These are phyloP conservation scores for Phenacoccus solenopsis DNA, from an alignment of 1,140 invertebrate genomes.

Conservation along the genomic window DNA sequence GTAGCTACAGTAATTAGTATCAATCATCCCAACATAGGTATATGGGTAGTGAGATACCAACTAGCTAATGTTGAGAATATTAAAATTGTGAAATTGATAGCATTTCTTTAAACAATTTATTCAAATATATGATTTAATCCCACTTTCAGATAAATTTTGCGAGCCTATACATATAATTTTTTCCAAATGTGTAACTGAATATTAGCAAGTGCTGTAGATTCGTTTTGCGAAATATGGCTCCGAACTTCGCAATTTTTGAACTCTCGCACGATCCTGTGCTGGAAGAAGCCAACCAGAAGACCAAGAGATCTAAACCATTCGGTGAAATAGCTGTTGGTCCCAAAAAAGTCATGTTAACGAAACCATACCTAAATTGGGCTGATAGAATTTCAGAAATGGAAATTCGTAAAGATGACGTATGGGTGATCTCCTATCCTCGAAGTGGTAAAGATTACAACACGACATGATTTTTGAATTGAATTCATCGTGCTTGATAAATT, in stretches of 20 bases:
- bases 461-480: background rate
- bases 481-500: background rate
- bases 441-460: constrained; percentile 43
- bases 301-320: background rate
- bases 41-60: too few relatives aligned
- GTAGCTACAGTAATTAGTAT: too few relatives aligned
- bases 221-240: too few relatives aligned
- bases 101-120: too few relatives aligned
- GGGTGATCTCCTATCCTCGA: constrained; percentile 67
- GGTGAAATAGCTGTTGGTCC: constrained; percentile 56
- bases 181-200: too few relatives aligned
- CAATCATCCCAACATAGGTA: too few relatives aligned
- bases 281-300: background rate
- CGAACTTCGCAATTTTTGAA: background rate
- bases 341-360: constrained; percentile 48
- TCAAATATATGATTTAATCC: too few relatives aligned
- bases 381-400: constrained; percentile 45
- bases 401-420: constrained; percentile 56
- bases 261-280: background rate
- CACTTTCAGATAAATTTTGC: too few relatives aligned
- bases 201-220: too few relatives aligned
- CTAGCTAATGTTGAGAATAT: too few relatives aligned
- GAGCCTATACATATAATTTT: too few relatives aligned
- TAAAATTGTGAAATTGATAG: too few relatives aligned
- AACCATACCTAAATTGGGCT: constrained; percentile 48